Evolutionary conservation across 2,113 vertebrate genomes (phyloP).

Genomic region (Nycticebus coucang): DNA sequence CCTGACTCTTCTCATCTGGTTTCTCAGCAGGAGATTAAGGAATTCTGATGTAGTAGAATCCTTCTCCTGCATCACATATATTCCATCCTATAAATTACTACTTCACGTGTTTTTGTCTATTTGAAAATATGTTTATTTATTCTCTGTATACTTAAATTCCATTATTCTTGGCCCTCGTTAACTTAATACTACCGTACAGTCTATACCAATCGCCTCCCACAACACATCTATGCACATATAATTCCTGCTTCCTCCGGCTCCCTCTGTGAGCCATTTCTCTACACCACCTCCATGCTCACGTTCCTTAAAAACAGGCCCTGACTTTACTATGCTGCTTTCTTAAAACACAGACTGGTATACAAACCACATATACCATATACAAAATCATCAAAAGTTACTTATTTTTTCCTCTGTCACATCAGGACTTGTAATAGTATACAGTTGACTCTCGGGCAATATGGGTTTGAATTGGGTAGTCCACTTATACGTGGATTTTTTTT

Average conservation of each 20-base stretch:
- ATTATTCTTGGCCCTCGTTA: not conserved
- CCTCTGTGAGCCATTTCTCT: not conserved
- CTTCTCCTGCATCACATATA: not conserved
- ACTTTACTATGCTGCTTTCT: not conserved
- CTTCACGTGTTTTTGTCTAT: not conserved
- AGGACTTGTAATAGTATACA: not conserved
- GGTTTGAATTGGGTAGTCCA: not conserved
- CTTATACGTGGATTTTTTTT: not conserved
- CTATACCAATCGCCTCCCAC: not conserved
- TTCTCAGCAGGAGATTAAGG: not conserved
- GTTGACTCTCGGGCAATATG: not conserved
- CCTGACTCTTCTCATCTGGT: not conserved
- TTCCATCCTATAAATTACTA: too few species aligned
- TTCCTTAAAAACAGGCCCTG: not conserved
- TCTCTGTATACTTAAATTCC: not conserved
- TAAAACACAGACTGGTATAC: not conserved
- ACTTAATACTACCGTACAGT: not conserved
- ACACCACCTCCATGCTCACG: not conserved
- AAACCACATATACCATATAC: rapidly evolving
- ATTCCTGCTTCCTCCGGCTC: rapidly evolving
- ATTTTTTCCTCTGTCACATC: not conserved
- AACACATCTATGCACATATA: not conserved
- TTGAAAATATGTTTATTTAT: not conserved
- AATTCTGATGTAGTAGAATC: not conserved
- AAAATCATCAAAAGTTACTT: not conserved